Percentiles rank a stretch among this genome's conserved stretches.
Conservation (phyloP, 2,797 vertebrate genomes). For the Parotocinclus haroldoi region DNA sequence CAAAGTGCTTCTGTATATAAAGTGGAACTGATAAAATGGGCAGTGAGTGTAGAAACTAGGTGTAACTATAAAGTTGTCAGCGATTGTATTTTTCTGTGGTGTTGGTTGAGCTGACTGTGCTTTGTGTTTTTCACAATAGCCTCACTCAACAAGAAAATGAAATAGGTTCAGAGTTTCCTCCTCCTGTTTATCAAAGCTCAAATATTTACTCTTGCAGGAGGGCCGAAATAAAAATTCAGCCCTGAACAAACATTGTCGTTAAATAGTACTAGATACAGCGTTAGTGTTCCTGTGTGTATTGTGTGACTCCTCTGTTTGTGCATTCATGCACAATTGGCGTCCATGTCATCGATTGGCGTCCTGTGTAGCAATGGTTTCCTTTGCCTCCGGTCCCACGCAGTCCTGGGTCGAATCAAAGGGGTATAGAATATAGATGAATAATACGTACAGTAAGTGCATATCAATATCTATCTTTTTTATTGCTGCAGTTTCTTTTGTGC, state of each 20-base stretch:
- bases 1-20: too few species aligned
- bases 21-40: too few species aligned
- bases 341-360: too few species aligned
- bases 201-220: constrained; percentile 42
- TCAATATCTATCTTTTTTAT: not conserved
- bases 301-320: too few species aligned
- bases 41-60: too few species aligned
- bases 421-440: not conserved
- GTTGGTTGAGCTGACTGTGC: not conserved
- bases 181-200: constrained; percentile 13
- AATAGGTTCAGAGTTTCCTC: constrained; percentile 17
- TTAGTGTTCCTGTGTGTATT: too few species aligned
- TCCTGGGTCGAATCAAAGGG: too few species aligned
- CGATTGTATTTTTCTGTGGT: not conserved
- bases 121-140: constrained; percentile 7
- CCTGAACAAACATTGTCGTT: not conserved
- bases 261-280: not conserved
- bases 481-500: constrained; percentile 86
- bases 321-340: too few species aligned
- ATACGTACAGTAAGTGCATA: not conserved
- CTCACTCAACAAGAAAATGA: constrained; percentile 10
- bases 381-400: too few species aligned
- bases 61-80: too few species aligned
- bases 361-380: too few species aligned
- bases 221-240: constrained; percentile 19